Percentiles rank a stretch among this genome's conserved stretches.
These are phyloP conservation scores for Poecilobothrus nobilitatus DNA, from an alignment of 2,888 invertebrate genomes.

Conservation along the genomic window DNA sequence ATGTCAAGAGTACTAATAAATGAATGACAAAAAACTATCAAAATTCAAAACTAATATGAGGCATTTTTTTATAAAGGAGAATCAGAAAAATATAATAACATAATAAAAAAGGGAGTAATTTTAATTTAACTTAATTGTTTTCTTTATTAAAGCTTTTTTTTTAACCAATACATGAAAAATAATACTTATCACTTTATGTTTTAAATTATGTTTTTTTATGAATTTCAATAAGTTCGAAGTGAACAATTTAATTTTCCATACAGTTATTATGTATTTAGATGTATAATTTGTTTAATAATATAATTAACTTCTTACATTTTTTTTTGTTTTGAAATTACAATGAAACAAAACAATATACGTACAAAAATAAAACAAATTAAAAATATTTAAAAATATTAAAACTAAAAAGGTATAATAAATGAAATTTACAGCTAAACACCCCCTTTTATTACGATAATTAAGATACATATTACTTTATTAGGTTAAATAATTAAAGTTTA, in stretches of 20 bases:
- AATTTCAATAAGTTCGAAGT: neutral
- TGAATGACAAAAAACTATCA: too few species aligned
- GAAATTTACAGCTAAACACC: too few species aligned
- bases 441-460: too few species aligned
- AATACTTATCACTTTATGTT: neutral
- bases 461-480: too few species aligned
- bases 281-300: neutral
- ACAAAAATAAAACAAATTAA: neutral
- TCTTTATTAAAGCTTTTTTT: neutral
- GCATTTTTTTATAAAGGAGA: too few species aligned
- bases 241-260: neutral
- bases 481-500: too few species aligned
- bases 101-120: neutral
- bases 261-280: neutral
- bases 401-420: too few species aligned
- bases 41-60: too few species aligned
- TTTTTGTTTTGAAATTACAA: neutral
- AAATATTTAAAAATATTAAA: too few species aligned
- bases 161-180: conserved; percentile 4
- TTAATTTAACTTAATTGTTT: neutral
- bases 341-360: neutral
- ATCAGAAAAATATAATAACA: too few species aligned
- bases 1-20: too few species aligned
- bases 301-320: neutral
- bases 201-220: neutral